Evolutionary conservation across 2,888 invertebrate genomes (phyloP), one percentile per base, ranked within the genome.

Genomic region (Willowsia nigromaculata): DNA sequence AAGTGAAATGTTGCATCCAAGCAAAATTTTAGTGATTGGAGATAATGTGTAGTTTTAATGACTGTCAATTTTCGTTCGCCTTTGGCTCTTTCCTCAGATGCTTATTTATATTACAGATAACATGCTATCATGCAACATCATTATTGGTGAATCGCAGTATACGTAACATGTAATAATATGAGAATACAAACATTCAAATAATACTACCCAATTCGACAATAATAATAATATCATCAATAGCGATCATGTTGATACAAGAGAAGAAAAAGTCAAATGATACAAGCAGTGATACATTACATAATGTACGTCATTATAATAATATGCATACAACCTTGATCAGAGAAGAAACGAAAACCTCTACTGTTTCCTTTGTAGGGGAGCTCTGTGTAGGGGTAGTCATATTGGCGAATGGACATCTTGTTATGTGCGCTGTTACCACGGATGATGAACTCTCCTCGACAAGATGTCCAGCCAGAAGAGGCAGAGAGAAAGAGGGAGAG

Each of bases 21-120:
- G 90, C 92, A 92, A 81, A 92, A 91, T 91, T 92, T 92, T 92
- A 91, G 91, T 91, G 91, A 91, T 88, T 88, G 74, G 40, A 43
- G 76, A 85, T 85, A 85, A 89, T 85, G 59, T 74, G 82, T 59
- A 59, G 59, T 90, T 92, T 90, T 92, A 92, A 92, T 92, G 92
- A 92, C 92, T 91, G 91, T 91, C 92, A 92, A 92, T 92, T 92
- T 88, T 89, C 68, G 88, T 90, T 92, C 86, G 92, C 92, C 92
- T 87, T 89, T 91, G 92, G 92, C 92, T 83, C 89, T 90, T 91
- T 90, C 74, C 90, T 91, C 92, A 91, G 92, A 91, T 91, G 87
- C 89, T 92, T 92, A 92, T 92, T 92, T 91, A 90, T 91, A 74
- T 84, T 84, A 53, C 76, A 90, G 50, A 76, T n/a, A 85, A 88